Percentiles rank a stretch among this genome's conserved stretches.
Evolutionary conservation across 2,888 invertebrate genomes (phyloP).

Genomic region (Lydus trimaculatus): DNA sequence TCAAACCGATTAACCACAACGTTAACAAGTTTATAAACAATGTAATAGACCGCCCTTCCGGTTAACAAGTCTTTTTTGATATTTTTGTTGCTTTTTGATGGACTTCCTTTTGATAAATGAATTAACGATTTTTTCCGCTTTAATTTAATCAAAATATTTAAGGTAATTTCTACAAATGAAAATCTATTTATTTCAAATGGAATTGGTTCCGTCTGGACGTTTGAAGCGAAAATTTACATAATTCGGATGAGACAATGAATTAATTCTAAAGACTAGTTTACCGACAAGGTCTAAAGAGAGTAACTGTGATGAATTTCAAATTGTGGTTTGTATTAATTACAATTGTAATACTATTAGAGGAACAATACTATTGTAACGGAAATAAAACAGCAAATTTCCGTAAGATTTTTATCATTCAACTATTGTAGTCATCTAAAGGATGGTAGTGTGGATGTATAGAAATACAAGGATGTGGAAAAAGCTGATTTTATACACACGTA

Average conservation of each 20-base stretch:
- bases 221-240: conserved; percentile 29
- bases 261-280: conserved; percentile 42
- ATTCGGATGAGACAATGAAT: conserved; percentile 35
- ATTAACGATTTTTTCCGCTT: background rate
- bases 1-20: conserved; percentile 33
- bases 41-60: conserved; percentile 31
- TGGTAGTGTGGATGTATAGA: background rate
- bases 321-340: conserved; percentile 28
- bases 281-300: conserved; percentile 41
- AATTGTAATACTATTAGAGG: background rate
- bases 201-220: conserved; percentile 24
- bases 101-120: background rate
- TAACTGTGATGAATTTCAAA: conserved; percentile 43
- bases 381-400: background rate
- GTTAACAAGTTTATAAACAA: conserved; percentile 41
- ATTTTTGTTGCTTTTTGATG: background rate
- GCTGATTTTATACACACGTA: conserved; percentile 2
- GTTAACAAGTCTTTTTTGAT: conserved; percentile 1
- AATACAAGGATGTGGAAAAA: background rate
- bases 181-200: conserved; percentile 21
- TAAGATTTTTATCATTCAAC: background rate
- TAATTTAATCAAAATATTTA: background rate
- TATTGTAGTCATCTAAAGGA: background rate
- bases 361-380: background rate
- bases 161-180: background rate